Percentiles rank a stretch among this genome's conserved stretches.
These are phyloP conservation scores for Acyrthosiphon pisum DNA, from an alignment of 1,140 invertebrate species.

Conservation along the genomic window DNA sequence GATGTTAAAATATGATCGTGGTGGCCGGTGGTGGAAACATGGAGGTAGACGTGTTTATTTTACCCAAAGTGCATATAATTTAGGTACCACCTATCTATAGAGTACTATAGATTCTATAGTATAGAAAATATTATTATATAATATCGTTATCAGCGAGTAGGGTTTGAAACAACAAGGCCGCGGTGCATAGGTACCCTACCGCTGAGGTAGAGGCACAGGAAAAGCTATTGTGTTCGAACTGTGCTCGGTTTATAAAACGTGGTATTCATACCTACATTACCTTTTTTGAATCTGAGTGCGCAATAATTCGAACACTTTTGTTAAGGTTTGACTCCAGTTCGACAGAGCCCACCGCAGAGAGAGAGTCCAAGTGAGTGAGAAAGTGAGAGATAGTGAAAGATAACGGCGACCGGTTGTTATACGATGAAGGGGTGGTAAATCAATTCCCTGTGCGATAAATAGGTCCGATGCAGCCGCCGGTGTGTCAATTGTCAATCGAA, in stretches of 20 bases:
- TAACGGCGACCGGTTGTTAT: not conserved
- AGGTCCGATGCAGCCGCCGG: not conserved
- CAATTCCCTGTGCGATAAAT: constrained; percentile 32
- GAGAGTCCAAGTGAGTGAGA: not conserved
- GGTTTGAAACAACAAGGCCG: no score
- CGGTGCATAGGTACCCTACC: no score
- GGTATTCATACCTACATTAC: no score
- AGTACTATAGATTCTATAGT: no score
- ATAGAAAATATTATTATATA: no score
- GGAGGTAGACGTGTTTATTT: not conserved
- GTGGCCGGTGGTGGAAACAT: no score
- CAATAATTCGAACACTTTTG: no score
- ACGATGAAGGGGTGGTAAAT: not conserved
- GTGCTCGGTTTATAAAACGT: no score
- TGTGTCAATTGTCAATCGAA: constrained; percentile 40
- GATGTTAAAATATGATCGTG: not conserved
- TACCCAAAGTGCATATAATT: not conserved
- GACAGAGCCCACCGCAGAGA: not conserved
- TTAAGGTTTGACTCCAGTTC: not conserved
- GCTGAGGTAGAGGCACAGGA: no score
- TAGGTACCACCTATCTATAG: no score
- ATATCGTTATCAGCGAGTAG: no score
- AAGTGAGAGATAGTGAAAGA: not conserved
- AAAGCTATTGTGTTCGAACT: not conserved
- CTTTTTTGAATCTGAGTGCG: no score